Percentiles rank a stretch among this genome's conserved stretches.
Conservation (phyloP, 1,140 invertebrate species). For the Micrasema minimum region DNA sequence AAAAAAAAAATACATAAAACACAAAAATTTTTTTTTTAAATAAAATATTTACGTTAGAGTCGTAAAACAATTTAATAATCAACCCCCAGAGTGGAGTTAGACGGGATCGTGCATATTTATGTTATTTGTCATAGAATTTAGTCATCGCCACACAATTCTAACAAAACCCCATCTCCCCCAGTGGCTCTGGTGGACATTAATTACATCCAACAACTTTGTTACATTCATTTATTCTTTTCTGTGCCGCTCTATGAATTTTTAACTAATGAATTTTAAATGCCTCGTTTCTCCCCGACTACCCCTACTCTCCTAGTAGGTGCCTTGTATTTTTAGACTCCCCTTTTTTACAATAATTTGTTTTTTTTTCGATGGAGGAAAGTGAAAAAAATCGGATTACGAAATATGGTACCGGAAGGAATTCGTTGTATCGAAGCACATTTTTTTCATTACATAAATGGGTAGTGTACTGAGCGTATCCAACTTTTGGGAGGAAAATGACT, state of each 20-base stretch:
- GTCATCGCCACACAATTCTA: slow-evolving; percentile 39
- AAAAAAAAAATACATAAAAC: too few relatives aligned
- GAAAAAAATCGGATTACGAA: slow-evolving; percentile 53
- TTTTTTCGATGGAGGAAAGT: slow-evolving; percentile 52
- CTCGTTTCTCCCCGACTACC: slow-evolving; percentile 48
- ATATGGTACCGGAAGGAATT: slow-evolving; percentile 48
- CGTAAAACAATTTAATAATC: too few relatives aligned
- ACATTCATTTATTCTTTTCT: slow-evolving; percentile 54
- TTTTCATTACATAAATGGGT: slow-evolving; percentile 47
- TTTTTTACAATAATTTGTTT: slow-evolving; percentile 51
- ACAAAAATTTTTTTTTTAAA: too few relatives aligned
- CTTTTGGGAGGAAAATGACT: slow-evolving; percentile 22
- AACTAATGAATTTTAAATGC: slow-evolving; percentile 55
- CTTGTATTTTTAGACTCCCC: slow-evolving; percentile 13
- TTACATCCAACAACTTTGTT: slow-evolving; percentile 54
- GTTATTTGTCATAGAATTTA: slow-evolving; percentile 41
- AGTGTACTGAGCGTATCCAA: slow-evolving; percentile 8
- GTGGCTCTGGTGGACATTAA: slow-evolving; percentile 47
- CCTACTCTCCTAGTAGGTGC: slow-evolving; percentile 12
- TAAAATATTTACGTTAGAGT: too few relatives aligned
- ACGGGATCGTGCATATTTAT: slow-evolving; percentile 16
- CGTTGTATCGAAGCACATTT: slow-evolving; percentile 39
- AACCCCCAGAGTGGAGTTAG: too few relatives aligned
- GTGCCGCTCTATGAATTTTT: slow-evolving; percentile 54
- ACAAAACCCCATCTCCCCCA: slow-evolving; percentile 37